Conservation (phyloP, 2,113 vertebrate genomes). For the Echinops telfairi region DNA sequence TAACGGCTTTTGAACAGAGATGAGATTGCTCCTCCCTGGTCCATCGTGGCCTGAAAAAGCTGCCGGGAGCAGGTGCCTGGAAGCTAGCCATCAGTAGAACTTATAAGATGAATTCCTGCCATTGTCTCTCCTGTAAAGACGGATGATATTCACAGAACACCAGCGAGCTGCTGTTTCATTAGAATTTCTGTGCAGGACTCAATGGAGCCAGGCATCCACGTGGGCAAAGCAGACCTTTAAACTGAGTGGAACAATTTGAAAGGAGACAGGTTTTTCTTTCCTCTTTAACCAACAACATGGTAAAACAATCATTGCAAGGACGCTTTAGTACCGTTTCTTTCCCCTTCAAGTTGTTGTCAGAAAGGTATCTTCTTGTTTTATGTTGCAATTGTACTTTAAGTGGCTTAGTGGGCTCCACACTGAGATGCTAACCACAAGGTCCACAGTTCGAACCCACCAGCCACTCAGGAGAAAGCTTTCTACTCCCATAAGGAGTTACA, state of each 20-base stretch:
- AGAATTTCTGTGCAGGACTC: background rate
- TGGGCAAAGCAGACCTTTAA: background rate
- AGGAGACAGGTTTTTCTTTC: background rate
- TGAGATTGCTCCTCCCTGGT: background rate
- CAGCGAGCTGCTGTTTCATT: background rate
- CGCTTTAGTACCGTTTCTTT: background rate
- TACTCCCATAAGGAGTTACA: too few species aligned
- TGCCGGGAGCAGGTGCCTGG: background rate
- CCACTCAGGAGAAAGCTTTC: too few species aligned
- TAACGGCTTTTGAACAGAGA: background rate
- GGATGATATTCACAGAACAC: background rate
- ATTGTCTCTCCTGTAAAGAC: background rate
- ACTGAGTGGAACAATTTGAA: slow-evolving; percentile 28
- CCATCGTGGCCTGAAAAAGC: background rate
- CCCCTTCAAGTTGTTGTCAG: background rate
- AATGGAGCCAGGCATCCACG: background rate
- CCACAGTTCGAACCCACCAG: too few species aligned
- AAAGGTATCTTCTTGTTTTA: background rate
- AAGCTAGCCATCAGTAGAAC: background rate
- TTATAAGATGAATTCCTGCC: background rate
- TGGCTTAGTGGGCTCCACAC: too few species aligned
- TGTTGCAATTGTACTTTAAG: background rate
- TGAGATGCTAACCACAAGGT: too few species aligned
- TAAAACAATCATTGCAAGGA: background rate
- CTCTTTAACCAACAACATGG: background rate